A percentile compares a stretch with the other conserved stretches of the same genome.
Evolutionary conservation across 2,113 vertebrate genomes (phyloP).

Genomic region (Dolichotis patagonum): DNA sequence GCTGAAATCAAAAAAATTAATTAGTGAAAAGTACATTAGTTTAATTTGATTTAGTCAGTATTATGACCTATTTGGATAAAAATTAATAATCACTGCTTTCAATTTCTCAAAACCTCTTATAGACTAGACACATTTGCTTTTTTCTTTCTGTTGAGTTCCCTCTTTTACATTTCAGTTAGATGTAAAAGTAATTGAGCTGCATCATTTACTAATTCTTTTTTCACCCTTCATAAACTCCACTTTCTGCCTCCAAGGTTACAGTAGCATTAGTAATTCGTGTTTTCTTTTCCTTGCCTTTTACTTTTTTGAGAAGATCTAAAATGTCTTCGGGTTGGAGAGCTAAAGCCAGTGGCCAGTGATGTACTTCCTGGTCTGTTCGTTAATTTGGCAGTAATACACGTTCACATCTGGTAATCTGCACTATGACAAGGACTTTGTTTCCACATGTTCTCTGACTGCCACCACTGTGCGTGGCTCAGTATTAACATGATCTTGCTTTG

Average conservation of each 20-base stretch:
- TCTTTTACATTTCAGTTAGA: slow-evolving; percentile 55
- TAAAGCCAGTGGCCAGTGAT: slow-evolving; percentile 53
- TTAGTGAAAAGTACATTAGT: neutral
- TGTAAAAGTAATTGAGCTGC: slow-evolving; percentile 55
- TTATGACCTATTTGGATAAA: slow-evolving; percentile 39
- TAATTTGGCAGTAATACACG: slow-evolving; percentile 60
- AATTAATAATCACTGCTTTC: slow-evolving; percentile 31
- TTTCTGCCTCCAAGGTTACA: slow-evolving; percentile 57
- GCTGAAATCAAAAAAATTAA: neutral
- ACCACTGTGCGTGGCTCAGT: neutral
- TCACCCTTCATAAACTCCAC: slow-evolving; percentile 74
- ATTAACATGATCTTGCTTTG: neutral
- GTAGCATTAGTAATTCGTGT: neutral
- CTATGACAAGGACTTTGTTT: neutral
- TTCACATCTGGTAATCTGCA: slow-evolving; percentile 4
- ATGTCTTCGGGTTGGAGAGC: slow-evolving; percentile 55
- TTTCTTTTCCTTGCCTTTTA: neutral
- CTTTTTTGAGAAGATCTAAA: slow-evolving; percentile 45
- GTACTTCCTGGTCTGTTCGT: slow-evolving; percentile 60
- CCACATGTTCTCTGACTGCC: neutral
- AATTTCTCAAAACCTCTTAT: neutral
- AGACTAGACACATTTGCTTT: neutral
- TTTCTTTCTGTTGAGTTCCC: neutral
- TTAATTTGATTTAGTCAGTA: slow-evolving; percentile 12
- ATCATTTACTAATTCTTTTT: slow-evolving; percentile 68